Evolutionary conservation across 2,797 vertebrate genomes (phyloP).

Genomic region (Hyperoplus immaculatus): DNA sequence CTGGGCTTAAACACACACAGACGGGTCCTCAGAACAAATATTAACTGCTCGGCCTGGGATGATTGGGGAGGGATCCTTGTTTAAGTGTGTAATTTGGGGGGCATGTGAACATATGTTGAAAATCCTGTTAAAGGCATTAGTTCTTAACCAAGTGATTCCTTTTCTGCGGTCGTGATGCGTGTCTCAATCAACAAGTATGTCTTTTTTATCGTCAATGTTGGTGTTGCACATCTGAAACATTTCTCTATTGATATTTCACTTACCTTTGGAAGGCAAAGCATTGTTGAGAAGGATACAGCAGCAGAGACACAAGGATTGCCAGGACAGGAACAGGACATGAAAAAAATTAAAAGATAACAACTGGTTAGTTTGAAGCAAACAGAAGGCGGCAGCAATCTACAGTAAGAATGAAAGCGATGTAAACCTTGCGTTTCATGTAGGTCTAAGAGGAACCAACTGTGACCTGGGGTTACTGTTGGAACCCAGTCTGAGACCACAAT

Average conservation of each 20-base stretch:
- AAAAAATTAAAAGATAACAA: slow-evolving; percentile 24
- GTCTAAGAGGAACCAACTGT: slow-evolving; percentile 42
- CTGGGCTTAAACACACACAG: slow-evolving; percentile 85
- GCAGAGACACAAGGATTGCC: slow-evolving; percentile 23
- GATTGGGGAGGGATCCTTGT: slow-evolving; percentile 65
- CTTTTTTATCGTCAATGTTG: slow-evolving; percentile 1
- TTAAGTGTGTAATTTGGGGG: slow-evolving; percentile 73
- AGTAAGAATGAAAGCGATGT: background rate
- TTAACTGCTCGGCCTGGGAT: slow-evolving; percentile 74
- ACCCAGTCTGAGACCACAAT: slow-evolving; percentile 53
- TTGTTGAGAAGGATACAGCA: slow-evolving; percentile 22
- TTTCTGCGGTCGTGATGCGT: slow-evolving; percentile 29
- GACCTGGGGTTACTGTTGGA: slow-evolving; percentile 55
- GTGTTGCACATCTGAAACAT: background rate
- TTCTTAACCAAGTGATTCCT: slow-evolving; percentile 42
- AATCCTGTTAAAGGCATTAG: slow-evolving; percentile 82
- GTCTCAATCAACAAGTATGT: slow-evolving; percentile 42
- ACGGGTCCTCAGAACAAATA: slow-evolving; percentile 81
- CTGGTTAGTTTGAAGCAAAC: slow-evolving; percentile 46
- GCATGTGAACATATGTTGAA: slow-evolving; percentile 74
- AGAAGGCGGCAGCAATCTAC: slow-evolving; percentile 17
- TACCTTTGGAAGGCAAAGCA: slow-evolving; percentile 65
- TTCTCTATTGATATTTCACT: slow-evolving; percentile 55
- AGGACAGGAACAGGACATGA: slow-evolving; percentile 48
- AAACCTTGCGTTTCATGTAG: slow-evolving; percentile 50